These are phyloP conservation scores for Heteronetta atricapilla DNA, from an alignment of 2,113 vertebrate species.

Conservation along the genomic window DNA sequence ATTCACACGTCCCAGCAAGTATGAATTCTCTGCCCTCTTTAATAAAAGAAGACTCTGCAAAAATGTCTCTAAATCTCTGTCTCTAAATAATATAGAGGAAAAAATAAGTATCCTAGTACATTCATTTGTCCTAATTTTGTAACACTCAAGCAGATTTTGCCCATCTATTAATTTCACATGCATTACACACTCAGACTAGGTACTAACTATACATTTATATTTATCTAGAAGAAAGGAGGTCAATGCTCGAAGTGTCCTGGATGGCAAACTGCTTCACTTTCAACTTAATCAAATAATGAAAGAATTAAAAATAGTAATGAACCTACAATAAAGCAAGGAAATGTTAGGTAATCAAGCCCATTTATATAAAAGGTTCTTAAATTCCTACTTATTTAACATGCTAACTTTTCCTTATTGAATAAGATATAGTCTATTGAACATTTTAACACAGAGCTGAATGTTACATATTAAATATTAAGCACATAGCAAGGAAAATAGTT, in stretches of 20 bases:
- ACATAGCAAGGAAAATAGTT: neutral
- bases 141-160: neutral
- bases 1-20: neutral
- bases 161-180: constrained; percentile 29
- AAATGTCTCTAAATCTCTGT: neutral
- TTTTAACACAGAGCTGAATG: neutral
- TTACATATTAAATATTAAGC: constrained; percentile 44
- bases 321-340: neutral
- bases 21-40: neutral
- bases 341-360: neutral
- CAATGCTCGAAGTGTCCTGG: neutral
- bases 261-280: neutral
- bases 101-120: neutral
- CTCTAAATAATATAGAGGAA: neutral
- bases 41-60: neutral
- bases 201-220: neutral
- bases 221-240: neutral
- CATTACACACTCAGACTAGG: neutral
- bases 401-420: neutral
- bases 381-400: neutral
- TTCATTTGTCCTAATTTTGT: neutral
- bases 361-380: neutral
- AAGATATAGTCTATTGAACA: neutral
- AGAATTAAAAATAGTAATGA: constrained; percentile 27
- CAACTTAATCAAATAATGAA: constrained; percentile 20